Percentiles rank a stretch among this genome's conserved stretches.
phyloP scores from a whole-genome alignment of 2,113 vertebrate species.

The Cheilinus undulatus region DNA sequence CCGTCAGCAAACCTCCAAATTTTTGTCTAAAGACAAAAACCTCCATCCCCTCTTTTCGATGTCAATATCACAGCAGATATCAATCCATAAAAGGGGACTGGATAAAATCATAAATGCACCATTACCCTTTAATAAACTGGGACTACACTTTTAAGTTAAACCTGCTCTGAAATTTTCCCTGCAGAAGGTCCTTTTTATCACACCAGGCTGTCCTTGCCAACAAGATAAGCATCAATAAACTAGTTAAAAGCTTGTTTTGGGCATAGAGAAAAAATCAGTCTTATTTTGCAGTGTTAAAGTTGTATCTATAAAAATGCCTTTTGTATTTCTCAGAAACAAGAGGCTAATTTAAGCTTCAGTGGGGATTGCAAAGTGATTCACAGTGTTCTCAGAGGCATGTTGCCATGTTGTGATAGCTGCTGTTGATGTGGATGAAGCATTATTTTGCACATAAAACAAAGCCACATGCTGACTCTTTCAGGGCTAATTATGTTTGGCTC shows the following conservation, averaged over 20 bases:
- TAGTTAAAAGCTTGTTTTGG: conserved; percentile 9
- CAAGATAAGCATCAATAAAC: conserved; percentile 19
- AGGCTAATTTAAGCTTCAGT: conserved; percentile 26
- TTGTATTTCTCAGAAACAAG: neutral
- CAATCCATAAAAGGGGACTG: conserved; percentile 53
- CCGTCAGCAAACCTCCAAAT: conserved; percentile 1
- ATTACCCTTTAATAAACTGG: conserved; percentile 74
- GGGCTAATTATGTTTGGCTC: conserved; percentile 65
- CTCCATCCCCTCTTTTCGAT: conserved; percentile 52
- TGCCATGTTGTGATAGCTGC: conserved; percentile 45
- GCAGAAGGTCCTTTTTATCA: conserved; percentile 34
- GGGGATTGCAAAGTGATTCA: conserved; percentile 47
- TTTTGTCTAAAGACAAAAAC: conserved; percentile 18
- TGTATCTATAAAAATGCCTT: conserved; percentile 1
- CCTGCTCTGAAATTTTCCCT: conserved; percentile 55
- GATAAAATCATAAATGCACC: conserved; percentile 64
- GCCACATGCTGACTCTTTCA: conserved; percentile 68
- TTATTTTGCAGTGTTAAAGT: conserved; percentile 12
- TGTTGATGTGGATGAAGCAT: conserved; percentile 65
- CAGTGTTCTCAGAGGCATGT: conserved; percentile 19
- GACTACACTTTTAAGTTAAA: conserved; percentile 63
- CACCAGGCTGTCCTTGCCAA: conserved; percentile 34
- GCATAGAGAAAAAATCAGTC: neutral
- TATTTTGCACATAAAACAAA: conserved; percentile 64
- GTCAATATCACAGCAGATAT: conserved; percentile 49